Conservation (phyloP, 2,797 vertebrate species). For the Anguilla anguilla region DNA sequence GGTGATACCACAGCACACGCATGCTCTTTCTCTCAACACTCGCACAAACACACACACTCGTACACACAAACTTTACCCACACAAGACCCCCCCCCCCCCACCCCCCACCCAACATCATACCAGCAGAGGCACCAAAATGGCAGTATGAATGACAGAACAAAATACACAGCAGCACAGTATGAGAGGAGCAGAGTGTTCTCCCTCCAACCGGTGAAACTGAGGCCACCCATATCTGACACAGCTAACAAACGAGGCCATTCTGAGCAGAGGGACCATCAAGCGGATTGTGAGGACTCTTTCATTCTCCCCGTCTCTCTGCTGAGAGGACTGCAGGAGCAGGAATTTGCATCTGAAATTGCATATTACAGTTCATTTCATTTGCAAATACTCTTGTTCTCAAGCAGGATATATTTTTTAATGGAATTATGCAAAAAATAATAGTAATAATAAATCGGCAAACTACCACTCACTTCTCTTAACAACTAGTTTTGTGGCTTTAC, state of each 20-base stretch:
- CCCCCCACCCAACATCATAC: slow-evolving; percentile 54
- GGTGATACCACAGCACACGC: background rate
- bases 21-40: slow-evolving; percentile 6
- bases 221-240: background rate
- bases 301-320: background rate
- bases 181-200: background rate
- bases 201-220: background rate
- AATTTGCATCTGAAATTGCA: background rate
- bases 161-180: slow-evolving; percentile 2
- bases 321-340: background rate
- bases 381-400: background rate
- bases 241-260: background rate
- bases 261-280: background rate
- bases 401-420: background rate
- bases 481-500: background rate
- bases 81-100: slow-evolving; percentile 33
- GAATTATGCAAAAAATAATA: background rate
- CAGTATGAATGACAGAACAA: slow-evolving; percentile 26
- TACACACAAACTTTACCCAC: slow-evolving; percentile 33
- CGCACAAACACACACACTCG: slow-evolving; percentile 48
- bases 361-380: background rate
- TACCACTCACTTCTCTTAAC: background rate
- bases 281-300: background rate
- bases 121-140: slow-evolving; percentile 36
- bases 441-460: background rate